These are phyloP conservation scores for Eurytoma adleriae DNA, from an alignment of 2,888 invertebrate genomes.

Conservation along the genomic window DNA sequence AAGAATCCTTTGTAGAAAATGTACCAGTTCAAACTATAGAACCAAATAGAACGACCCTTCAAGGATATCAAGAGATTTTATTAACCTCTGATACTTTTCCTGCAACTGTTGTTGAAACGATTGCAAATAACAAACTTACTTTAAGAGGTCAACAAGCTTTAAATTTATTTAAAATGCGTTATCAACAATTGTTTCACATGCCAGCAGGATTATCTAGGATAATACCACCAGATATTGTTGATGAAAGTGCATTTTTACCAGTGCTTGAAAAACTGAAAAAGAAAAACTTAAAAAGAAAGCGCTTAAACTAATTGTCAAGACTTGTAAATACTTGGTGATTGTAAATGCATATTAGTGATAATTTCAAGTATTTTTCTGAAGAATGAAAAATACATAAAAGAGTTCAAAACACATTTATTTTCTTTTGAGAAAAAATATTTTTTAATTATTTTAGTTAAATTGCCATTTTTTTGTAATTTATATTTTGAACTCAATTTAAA, in stretches of 20 bases:
- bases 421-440: background rate
- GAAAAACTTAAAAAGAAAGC: slow-evolving; percentile 40
- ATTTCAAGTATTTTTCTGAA: no score
- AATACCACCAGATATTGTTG: slow-evolving; percentile 55
- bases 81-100: slow-evolving; percentile 30
- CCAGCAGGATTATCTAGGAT: slow-evolving; percentile 68
- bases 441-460: background rate
- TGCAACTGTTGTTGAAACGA: background rate
- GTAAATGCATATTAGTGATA: no score
- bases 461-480: no score
- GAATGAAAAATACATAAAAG: background rate
- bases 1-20: slow-evolving; percentile 19
- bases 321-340: slow-evolving; percentile 8
- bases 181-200: slow-evolving; percentile 68
- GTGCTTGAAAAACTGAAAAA: slow-evolving; percentile 50
- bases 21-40: slow-evolving; percentile 23
- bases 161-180: slow-evolving; percentile 63
- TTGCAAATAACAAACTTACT: slow-evolving; percentile 28
- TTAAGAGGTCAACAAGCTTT: slow-evolving; percentile 59
- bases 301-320: slow-evolving; percentile 16
- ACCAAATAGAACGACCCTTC: slow-evolving; percentile 48
- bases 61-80: slow-evolving; percentile 51
- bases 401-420: background rate
- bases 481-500: no score
- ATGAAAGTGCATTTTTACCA: slow-evolving; percentile 53